Evolutionary conservation across 2,888 invertebrate genomes (phyloP).

Genomic region (Eledona agricola): DNA sequence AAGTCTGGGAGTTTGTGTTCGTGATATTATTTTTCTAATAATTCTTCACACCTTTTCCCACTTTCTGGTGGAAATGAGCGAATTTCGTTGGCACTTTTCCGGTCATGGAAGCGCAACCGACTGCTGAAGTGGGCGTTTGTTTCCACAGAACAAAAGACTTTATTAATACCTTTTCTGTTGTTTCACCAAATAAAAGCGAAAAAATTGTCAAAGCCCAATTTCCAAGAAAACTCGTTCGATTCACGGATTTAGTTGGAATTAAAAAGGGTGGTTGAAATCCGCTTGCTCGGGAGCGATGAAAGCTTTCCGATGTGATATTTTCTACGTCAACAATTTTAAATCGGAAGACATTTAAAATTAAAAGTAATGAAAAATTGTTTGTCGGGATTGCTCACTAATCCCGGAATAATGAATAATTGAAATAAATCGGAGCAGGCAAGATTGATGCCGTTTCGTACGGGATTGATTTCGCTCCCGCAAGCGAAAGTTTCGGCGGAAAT

Average conservation of each 20-base stretch:
- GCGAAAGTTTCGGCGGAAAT: no score
- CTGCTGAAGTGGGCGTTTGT: slow-evolving; percentile 2
- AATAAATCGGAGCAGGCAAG: slow-evolving; percentile 11
- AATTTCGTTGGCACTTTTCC: no score
- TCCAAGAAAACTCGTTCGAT: slow-evolving; percentile 30
- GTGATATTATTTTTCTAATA: no score
- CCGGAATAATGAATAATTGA: slow-evolving; percentile 23
- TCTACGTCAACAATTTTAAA: slow-evolving; percentile 42
- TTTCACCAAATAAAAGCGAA: slow-evolving; percentile 21
- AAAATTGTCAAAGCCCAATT: slow-evolving; percentile 23
- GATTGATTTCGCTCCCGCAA: no score
- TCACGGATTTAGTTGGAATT: slow-evolving; percentile 33
- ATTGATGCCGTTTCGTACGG: slow-evolving; percentile 1
- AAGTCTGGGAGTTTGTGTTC: no score
- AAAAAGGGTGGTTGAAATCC: slow-evolving; percentile 34
- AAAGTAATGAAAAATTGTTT: slow-evolving; percentile 30
- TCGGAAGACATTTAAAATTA: slow-evolving; percentile 33
- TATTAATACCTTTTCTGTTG: slow-evolving; percentile 14
- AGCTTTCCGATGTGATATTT: slow-evolving; percentile 43
- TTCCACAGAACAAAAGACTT: slow-evolving; percentile 13
- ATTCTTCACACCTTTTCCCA: no score
- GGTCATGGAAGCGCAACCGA: not conserved
- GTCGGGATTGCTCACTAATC: slow-evolving; percentile 12
- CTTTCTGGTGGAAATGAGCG: no score
- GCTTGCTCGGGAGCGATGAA: slow-evolving; percentile 29